Percentiles rank a stretch among this genome's conserved stretches.
phyloP scores from a whole-genome alignment of 2,797 vertebrate species.

The Dipus sagitta region DNA sequence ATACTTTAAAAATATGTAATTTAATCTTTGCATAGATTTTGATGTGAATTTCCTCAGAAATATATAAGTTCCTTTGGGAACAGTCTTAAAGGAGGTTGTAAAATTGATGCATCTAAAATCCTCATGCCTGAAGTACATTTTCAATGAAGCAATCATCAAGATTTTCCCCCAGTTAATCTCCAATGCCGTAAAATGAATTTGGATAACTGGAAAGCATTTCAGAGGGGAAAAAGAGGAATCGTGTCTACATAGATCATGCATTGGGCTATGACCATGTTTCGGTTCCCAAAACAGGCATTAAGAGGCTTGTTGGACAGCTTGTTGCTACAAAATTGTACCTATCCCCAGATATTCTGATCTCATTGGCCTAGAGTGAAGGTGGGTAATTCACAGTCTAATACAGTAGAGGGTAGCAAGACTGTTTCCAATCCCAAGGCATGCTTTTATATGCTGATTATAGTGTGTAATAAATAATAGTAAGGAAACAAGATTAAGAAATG shows the following conservation, averaged over 20 bases:
- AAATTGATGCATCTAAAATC: background rate
- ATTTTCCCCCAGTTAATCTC: background rate
- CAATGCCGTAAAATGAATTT: background rate
- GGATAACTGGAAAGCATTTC: background rate
- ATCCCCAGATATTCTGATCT: background rate
- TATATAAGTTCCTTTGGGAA: background rate
- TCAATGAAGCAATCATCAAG: background rate
- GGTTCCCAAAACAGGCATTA: background rate
- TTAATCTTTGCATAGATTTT: background rate
- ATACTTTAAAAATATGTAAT: background rate
- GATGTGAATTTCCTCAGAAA: slow-evolving; percentile 13
- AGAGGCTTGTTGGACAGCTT: background rate
- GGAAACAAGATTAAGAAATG: background rate
- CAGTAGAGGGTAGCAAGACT: background rate
- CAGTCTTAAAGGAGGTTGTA: background rate
- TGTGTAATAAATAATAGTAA: slow-evolving; percentile 37
- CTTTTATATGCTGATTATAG: slow-evolving; percentile 27
- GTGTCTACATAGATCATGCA: background rate
- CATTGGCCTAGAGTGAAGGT: background rate
- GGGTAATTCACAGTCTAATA: background rate
- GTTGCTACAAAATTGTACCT: background rate
- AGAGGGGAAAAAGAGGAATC: background rate
- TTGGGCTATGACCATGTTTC: background rate
- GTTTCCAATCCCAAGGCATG: background rate
- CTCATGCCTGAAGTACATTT: background rate